phyloP scores from a whole-genome alignment of 2,113 vertebrate species.

The Microtus richardsoni region DNA sequence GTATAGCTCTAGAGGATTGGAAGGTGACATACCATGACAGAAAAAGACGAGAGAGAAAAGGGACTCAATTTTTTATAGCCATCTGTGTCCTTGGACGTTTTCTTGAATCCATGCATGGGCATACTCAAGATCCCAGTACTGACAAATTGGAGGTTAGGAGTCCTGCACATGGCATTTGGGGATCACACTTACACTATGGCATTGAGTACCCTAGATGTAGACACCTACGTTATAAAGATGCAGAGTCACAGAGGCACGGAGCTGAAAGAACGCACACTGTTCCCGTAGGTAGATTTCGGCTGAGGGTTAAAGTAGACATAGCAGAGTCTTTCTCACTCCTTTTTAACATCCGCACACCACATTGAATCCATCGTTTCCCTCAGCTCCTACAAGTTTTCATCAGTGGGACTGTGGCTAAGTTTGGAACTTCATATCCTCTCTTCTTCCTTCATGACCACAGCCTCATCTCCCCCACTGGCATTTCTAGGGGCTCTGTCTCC shows the following conservation, averaged over 20 bases:
- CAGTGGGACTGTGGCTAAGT: not conserved
- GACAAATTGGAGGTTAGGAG: not conserved
- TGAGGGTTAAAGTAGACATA: not conserved
- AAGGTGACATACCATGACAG: not conserved
- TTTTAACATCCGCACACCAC: not conserved
- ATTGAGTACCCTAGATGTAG: not conserved
- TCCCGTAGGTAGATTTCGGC: not conserved
- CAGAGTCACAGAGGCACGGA: not conserved
- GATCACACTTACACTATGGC: not conserved
- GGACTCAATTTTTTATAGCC: not conserved
- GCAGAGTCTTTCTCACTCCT: not conserved
- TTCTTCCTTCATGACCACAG: not conserved
- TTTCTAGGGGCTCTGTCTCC: not conserved
- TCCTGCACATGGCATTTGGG: too few species aligned
- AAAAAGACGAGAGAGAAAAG: not conserved
- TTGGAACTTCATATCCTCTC: not conserved
- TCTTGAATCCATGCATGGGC: not conserved
- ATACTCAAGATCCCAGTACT: not conserved
- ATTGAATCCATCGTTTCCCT: not conserved
- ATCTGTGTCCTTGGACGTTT: not conserved
- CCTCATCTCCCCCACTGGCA: not conserved
- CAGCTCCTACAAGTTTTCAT: not conserved
- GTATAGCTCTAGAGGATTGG: not conserved
- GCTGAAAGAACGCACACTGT: not conserved
- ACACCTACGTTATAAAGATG: not conserved